Conservation (phyloP, 1,140 invertebrate genomes). For the Eriosoma lanigerum region DNA sequence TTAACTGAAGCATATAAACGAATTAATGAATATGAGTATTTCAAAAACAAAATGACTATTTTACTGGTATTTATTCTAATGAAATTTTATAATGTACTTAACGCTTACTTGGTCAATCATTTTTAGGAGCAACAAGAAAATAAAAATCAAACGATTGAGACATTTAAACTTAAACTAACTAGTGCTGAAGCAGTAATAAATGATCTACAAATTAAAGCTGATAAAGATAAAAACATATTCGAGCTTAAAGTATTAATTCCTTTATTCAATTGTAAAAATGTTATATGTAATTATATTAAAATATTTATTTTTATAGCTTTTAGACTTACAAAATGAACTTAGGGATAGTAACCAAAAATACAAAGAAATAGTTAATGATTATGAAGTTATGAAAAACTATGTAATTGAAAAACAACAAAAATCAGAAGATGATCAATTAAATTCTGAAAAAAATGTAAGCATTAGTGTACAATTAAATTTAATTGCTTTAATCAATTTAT, state of each 20-base stretch:
- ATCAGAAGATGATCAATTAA: background rate
- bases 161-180: background rate
- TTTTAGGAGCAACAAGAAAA: slow-evolving; percentile 34
- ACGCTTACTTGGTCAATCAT: background rate
- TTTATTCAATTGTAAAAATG: no score
- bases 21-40: slow-evolving; percentile 1
- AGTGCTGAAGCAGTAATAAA: background rate
- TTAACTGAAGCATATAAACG: slow-evolving; percentile 22
- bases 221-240: slow-evolving; percentile 13
- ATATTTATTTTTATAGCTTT: slow-evolving; percentile 12
- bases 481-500: no score
- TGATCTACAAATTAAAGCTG: background rate
- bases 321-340: slow-evolving; percentile 8
- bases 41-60: background rate
- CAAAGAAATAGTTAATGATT: slow-evolving; percentile 29
- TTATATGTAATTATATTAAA: background rate
- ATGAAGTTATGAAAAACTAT: slow-evolving; percentile 9
- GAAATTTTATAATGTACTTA: background rate
- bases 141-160: slow-evolving; percentile 4
- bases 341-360: background rate
- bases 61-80: slow-evolving; percentile 21
- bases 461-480: background rate
- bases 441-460: slow-evolving; percentile 10
- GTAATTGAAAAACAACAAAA: background rate
- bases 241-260: slow-evolving; percentile 11